A percentile compares a stretch with the other conserved stretches of the same genome.
Conservation (phyloP, 2,113 vertebrate species). For the Archocentrus centrarchus region DNA sequence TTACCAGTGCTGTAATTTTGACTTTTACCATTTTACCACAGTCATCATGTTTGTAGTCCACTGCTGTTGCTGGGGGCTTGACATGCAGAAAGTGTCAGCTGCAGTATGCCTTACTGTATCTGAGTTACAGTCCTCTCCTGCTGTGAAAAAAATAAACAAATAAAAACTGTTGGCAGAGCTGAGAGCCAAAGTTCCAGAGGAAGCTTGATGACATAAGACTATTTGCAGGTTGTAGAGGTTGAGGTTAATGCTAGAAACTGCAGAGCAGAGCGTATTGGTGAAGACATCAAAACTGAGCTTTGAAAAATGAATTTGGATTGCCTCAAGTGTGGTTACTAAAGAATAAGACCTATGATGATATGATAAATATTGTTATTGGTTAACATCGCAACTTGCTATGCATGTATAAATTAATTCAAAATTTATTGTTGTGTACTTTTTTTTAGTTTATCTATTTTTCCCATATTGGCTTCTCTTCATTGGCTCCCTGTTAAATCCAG, state of each 20-base stretch:
- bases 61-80: neutral
- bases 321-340: neutral
- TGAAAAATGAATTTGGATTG: neutral
- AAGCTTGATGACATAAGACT: neutral
- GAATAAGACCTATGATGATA: no score
- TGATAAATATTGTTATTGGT: neutral
- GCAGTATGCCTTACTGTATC: neutral
- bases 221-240: neutral
- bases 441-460: no score
- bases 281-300: neutral
- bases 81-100: neutral
- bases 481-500: no score
- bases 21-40: neutral
- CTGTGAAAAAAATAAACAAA: neutral
- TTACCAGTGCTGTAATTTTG: neutral
- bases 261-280: neutral
- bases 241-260: neutral
- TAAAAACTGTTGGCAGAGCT: conserved; percentile 18
- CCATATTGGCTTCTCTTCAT: no score
- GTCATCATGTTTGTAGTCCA: neutral
- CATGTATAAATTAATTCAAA: no score
- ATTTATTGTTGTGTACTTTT: no score
- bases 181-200: neutral
- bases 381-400: neutral
- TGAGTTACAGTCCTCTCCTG: neutral